Base-by-base conservation (phyloP, 2,888 invertebrate species). In the Artemia sinica region DNA sequence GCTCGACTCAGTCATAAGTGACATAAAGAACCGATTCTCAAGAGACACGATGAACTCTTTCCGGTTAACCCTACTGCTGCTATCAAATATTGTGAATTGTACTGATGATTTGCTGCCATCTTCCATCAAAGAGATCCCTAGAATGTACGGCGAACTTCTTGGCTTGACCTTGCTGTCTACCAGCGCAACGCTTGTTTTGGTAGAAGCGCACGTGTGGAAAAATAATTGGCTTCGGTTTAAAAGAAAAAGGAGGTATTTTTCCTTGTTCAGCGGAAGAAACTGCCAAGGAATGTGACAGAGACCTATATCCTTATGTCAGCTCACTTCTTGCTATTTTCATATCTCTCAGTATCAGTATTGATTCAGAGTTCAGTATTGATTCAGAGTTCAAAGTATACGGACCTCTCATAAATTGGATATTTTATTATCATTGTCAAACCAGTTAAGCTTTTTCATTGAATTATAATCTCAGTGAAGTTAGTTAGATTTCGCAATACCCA, bases 51-150 rank as follows among this genome's bases (percentile, higher is more conserved):
- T n/a, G n/a, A n/a, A 52, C 2, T 52, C 58, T 52, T 52, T 52
- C 58, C 58, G 58, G 58, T 52, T 52, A 52, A 52, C 58, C 58
- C 13, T 52, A 52, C 58, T 52, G 58, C 58, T 52, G 58, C 58
- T 14, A 52, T 52, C 4, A 52, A 52, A 52, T 52, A 52, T 52
- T 52, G 58, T 52, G 58, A 52, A 52, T 4, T 52, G 58, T 52
- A 52, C 58, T 52, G 58, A 52, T 52, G 58, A 52, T 52, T 52
- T 52, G 58, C 58, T 52, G 58, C 58, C 13, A 52, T 52, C 58
- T 52, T 52, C 58, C 58, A 14, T 52, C 58, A 52, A 52, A 52
- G 58, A 52, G 58, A 3, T 52, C 58, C 14, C 58, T 52, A 52
- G 58, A 13, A 52, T 52, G 58, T 52, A 52, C 58, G 58, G 58